Base-by-base conservation (phyloP, 2,888 invertebrate genomes). In the Perizoma affinitatum region DNA sequence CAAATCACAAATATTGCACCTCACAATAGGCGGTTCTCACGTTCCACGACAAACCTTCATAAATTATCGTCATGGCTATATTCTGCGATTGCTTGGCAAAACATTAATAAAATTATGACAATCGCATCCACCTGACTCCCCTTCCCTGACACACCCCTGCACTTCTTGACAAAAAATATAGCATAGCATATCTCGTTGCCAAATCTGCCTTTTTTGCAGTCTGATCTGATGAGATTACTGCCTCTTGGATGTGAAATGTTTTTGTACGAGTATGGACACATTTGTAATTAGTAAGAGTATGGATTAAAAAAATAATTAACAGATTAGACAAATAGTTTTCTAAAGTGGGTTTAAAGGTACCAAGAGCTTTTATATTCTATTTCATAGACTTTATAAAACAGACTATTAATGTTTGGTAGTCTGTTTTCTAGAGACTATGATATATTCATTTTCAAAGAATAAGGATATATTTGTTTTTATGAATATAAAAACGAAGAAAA, bases 91-190 rank as follows among this genome's bases (percentile, higher is more conserved):
- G 54, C 59, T 69, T 69, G 63, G 70, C 66, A 69, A 70, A 70
- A 67, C 66, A 65, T 63, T 58, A 61, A 67, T 63, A 70, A 69
- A 71, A 67, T 66, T 66, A 69, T 70, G 70, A 71, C 73, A 74
- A 72, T 71, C 73, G 75, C 81, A 83, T 85, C 82, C 87, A 87
- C 87, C 87, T 87, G 85, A 81, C 82, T 73, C 60, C 67, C 47
- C 67, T 63, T 56, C 51, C 61, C 66, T 65, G 54, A 63, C 48
- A 40, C 36, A 60, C 69, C 66, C 66, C 66, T 54, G 57, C 66
- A 44, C 44, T 11, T 7, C n/a, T 7, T 22, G 44, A n/a, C n/a
- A n/a, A n/a, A 42, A 42, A n/a, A 4, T 40, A 4, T n/a, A 7
- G 9, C 40, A 22, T 22, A 22, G 22, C 22, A 22, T 22, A 22